Percentiles rank a stretch among this genome's conserved stretches.
Evolutionary conservation across 2,888 invertebrate species (phyloP).

Genomic region (Nemurella pictetii): DNA sequence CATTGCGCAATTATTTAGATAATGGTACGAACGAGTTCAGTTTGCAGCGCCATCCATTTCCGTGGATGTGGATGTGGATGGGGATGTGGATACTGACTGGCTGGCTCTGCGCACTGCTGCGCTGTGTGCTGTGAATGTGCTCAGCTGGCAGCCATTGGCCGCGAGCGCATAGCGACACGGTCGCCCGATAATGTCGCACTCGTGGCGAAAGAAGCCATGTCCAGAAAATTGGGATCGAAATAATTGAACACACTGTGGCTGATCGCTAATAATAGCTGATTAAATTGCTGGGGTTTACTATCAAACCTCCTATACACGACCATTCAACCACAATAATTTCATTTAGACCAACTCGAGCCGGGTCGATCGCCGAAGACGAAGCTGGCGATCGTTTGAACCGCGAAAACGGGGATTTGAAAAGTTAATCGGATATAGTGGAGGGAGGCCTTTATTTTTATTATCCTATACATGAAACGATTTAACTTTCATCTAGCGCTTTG

Average conservation of each 20-base stretch:
- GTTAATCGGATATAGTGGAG: conserved; percentile 16
- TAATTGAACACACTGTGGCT: conserved; percentile 10
- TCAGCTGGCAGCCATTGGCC: too few relatives aligned
- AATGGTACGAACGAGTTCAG: conserved; percentile 17
- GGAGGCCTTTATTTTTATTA: not conserved
- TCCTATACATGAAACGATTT: conserved; percentile 5
- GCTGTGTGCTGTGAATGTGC: too few relatives aligned
- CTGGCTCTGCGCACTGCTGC: not conserved
- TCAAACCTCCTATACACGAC: conserved; percentile 10
- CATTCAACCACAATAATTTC: conserved; percentile 26
- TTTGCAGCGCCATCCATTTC: conserved; percentile 6
- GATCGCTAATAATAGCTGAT: conserved; percentile 17
- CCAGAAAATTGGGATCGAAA: not conserved
- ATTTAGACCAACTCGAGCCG: conserved; percentile 7
- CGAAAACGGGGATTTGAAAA: not conserved
- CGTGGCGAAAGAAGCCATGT: not conserved
- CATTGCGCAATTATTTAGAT: conserved; percentile 11
- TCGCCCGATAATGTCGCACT: not conserved
- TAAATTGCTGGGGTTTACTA: conserved; percentile 22
- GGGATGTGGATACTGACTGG: not conserved
- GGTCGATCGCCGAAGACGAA: conserved; percentile 23
- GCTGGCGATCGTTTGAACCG: not conserved
- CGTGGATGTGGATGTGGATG: not conserved
- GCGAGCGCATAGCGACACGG: too few relatives aligned
- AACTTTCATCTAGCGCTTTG: conserved; percentile 1